Evolutionary conservation across 2,888 invertebrate species (phyloP), one percentile per base, ranked within the genome.

Genomic region (Chesias legatella): DNA sequence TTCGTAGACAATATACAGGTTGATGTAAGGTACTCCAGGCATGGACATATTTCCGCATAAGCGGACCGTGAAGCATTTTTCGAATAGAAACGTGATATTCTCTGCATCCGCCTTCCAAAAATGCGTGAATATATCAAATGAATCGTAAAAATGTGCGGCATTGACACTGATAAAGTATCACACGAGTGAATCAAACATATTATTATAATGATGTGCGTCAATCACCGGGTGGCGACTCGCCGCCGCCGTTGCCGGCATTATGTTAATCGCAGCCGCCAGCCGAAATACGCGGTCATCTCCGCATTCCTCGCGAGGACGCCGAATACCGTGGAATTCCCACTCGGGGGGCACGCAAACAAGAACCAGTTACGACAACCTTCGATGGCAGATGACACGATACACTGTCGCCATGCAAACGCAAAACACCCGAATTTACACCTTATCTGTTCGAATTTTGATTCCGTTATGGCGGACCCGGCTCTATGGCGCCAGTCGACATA

Each of bases 251-350:
- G 67, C 70, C 67, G 65, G 58, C 51, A 54, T 60, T 74, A 83
- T 81, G 81, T 56, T 75, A 83, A 84, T 79, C 49, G 58, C 65
- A 63, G 62, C 54, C 60, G 62, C 65, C 68, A n/a, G 67, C 66
- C 76, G 62, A 76, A 77, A 70, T 66, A 57, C 56, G 66, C 69
- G 74, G 71, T 73, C 80, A 79, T 84, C 85, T 85, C 86, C 85
- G 85, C 85, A 86, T 86, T 85, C 86, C 79, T 58, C 58, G 54
- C 60, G 65, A 54, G 62, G 55, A 57, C 64, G 62, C 53, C 53
- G 48, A 68, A 58, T 58, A 57, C 68, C 65, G 64, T 67, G 82
- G 78, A 69, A 81, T 79, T 80, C 72, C 82, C 83, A 66, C 62
- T 60, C 48, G 51, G 61, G 51, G 61, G 60, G 50, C 51, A 45